These are phyloP conservation scores for Selene dorsalis DNA, from an alignment of 2,797 vertebrate genomes.

Conservation along the genomic window DNA sequence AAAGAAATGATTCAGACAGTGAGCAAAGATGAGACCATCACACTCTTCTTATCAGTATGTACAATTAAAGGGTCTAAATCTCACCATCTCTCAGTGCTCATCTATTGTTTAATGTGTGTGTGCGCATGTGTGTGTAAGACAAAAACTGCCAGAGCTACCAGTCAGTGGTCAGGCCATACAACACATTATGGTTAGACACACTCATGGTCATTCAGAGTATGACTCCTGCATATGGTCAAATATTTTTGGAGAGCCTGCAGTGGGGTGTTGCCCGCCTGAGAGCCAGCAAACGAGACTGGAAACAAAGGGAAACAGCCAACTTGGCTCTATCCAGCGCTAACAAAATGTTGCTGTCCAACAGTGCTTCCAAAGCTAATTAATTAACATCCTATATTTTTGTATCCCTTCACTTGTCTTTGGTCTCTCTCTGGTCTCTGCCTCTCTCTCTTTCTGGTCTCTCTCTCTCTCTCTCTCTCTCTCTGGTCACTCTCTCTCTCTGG, in stretches of 20 bases:
- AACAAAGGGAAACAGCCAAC: not conserved
- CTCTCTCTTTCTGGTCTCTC: not conserved
- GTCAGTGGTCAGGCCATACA: slow-evolving; percentile 1
- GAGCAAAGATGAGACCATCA: not conserved
- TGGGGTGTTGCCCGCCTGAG: slow-evolving; percentile 12
- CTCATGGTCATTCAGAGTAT: slow-evolving; percentile 20
- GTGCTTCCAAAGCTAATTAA: not conserved
- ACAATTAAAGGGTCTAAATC: not conserved
- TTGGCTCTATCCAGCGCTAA: not conserved
- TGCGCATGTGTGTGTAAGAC: not conserved
- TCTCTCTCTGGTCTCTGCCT: not conserved
- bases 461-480: not conserved
- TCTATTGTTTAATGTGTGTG: not conserved
- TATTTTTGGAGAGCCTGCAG: slow-evolving; percentile 30
- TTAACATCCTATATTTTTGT: not conserved
- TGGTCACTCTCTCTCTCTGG: too few relatives aligned
- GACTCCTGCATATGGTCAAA: slow-evolving; percentile 36
- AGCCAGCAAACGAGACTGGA: not conserved
- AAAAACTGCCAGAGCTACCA: not conserved
- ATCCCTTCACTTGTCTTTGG: not conserved
- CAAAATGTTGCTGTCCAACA: not conserved
- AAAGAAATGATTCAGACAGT: not conserved
- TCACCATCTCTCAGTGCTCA: not conserved
- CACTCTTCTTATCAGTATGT: not conserved
- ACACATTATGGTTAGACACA: not conserved